phyloP scores from a whole-genome alignment of 1,140 invertebrate species.

The Ceratina calcarata region DNA sequence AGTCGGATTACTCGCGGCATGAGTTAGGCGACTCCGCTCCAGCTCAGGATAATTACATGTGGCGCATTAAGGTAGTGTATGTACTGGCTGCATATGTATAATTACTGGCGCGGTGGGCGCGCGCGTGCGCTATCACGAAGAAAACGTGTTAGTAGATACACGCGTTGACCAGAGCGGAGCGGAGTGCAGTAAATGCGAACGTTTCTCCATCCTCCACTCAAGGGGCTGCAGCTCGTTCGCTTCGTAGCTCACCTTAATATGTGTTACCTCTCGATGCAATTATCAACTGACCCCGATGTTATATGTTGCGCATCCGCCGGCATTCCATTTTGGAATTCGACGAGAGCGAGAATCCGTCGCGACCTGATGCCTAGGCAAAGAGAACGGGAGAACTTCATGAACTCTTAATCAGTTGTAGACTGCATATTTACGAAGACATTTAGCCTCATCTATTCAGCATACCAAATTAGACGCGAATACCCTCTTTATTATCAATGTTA shows the following conservation, averaged over 20 bases:
- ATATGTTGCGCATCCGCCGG: neutral
- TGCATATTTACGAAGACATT: too few species aligned
- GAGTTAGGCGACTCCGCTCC: constrained; percentile 63
- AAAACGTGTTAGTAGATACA: neutral
- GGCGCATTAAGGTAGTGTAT: constrained; percentile 60
- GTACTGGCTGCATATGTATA: constrained; percentile 42
- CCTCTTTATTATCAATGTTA: too few species aligned
- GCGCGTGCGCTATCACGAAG: neutral
- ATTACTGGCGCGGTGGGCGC: constrained; percentile 33
- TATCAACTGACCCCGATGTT: neutral
- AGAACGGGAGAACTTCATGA: neutral
- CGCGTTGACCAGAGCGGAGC: neutral
- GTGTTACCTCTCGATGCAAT: neutral
- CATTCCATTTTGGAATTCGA: neutral
- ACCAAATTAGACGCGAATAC: too few species aligned
- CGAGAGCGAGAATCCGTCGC: neutral
- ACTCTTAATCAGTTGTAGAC: too few species aligned
- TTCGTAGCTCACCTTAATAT: neutral
- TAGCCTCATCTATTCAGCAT: too few species aligned
- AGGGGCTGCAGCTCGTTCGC: constrained; percentile 2
- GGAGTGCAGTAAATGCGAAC: neutral
- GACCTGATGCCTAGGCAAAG: neutral
- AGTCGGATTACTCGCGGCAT: constrained; percentile 61
- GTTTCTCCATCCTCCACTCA: neutral
- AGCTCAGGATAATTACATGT: constrained; percentile 66